Percentiles rank a stretch among this genome's conserved stretches.
Conservation (phyloP, 2,113 vertebrate species). For the Candoia aspera region DNA sequence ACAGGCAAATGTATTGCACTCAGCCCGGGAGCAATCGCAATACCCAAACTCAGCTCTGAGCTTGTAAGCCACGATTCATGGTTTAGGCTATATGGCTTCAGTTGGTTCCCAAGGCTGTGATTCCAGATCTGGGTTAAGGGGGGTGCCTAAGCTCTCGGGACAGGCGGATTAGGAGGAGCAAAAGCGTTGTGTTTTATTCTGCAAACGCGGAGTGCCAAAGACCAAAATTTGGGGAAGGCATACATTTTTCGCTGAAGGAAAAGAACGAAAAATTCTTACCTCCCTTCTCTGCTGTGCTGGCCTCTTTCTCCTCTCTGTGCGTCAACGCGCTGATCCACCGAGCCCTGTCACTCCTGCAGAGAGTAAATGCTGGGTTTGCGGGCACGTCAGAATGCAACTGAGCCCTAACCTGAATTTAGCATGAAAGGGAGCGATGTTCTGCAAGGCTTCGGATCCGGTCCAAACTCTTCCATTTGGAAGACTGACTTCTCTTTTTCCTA, state of each 20-base stretch:
- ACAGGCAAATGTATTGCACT: neutral
- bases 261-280: conserved; percentile 65
- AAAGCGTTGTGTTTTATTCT: neutral
- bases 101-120: neutral
- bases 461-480: neutral
- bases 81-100: neutral
- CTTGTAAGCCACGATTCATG: neutral
- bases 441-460: neutral
- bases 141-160: neutral
- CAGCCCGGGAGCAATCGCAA: neutral
- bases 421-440: neutral
- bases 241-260: too few relatives aligned
- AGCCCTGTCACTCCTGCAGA: conserved; percentile 84
- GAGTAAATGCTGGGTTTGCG: neutral
- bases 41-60: neutral
- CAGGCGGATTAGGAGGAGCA: neutral
- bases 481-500: neutral
- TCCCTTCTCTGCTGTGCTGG: conserved; percentile 68
- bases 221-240: neutral
- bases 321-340: conserved; percentile 86
- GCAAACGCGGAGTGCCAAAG: neutral
- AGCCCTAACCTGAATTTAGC: neutral
- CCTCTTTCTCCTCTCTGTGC: conserved; percentile 65
- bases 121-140: neutral
- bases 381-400: neutral